A percentile compares a stretch with the other conserved stretches of the same genome.
Conservation (phyloP, 2,113 vertebrate genomes). For the Hassar affinis region DNA sequence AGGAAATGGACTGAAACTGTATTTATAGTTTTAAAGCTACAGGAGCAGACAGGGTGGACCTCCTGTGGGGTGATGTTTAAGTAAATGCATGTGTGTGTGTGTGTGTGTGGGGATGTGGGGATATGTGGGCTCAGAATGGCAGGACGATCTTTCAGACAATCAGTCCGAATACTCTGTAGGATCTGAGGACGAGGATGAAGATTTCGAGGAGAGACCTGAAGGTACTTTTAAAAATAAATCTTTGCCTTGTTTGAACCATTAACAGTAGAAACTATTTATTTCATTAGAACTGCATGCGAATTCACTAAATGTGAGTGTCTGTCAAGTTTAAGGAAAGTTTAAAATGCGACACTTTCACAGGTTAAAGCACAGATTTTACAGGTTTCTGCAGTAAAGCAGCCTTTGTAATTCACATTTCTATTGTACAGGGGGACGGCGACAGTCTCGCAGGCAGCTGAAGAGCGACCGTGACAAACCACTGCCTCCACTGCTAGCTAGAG, state of each 20-base stretch:
- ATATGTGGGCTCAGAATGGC: constrained; percentile 86
- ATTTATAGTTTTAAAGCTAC: background rate
- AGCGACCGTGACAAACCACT: constrained; percentile 93
- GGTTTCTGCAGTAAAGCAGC: too few species aligned
- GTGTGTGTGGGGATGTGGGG: background rate
- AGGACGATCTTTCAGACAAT: constrained; percentile 96
- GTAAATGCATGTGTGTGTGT: constrained; percentile 12
- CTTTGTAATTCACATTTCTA: too few species aligned
- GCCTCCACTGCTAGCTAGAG: constrained; percentile 90
- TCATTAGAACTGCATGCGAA: too few species aligned
- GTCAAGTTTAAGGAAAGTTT: too few species aligned
- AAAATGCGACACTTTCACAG: too few species aligned
- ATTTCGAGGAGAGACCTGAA: constrained; percentile 96
- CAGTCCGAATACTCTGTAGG: constrained; percentile 98
- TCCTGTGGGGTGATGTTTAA: constrained; percentile 23
- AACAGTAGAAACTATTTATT: too few species aligned
- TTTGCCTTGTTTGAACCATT: too few species aligned
- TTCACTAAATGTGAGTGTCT: too few species aligned
- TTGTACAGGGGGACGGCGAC: constrained; percentile 84
- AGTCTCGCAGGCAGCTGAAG: constrained; percentile 92
- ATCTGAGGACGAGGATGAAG: constrained; percentile 98
- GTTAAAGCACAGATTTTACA: background rate
- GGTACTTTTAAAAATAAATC: constrained; percentile 65
- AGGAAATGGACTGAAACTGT: background rate
- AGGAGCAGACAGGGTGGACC: background rate